These are phyloP conservation scores for Xyrichtys novacula DNA, from an alignment of 2,797 vertebrate genomes.

Conservation along the genomic window DNA sequence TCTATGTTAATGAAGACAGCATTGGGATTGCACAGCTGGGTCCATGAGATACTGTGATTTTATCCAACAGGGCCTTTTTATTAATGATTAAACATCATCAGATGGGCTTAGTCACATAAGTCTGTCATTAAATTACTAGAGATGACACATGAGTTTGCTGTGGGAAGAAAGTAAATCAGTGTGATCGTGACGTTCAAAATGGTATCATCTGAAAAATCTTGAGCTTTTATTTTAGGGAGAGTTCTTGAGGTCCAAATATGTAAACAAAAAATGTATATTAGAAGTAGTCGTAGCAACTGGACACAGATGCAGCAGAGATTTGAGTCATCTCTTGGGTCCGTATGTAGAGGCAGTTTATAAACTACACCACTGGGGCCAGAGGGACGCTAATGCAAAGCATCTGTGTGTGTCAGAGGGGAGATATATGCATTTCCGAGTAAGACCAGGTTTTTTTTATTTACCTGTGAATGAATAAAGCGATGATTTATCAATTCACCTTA, in stretches of 20 bases:
- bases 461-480: constrained; percentile 80
- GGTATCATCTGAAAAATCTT: not conserved
- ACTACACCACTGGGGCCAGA: constrained; percentile 62
- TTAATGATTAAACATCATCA: constrained; percentile 19
- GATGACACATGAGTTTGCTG: constrained; percentile 7
- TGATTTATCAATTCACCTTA: constrained; percentile 89
- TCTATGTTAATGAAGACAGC: not conserved
- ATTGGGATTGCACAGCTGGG: not conserved
- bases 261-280: too few relatives aligned
- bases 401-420: constrained; percentile 70
- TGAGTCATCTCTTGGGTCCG: constrained; percentile 52
- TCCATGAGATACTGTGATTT: not conserved
- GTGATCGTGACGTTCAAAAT: not conserved
- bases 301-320: constrained; percentile 45
- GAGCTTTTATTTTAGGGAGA: not conserved
- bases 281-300: too few relatives aligned
- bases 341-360: constrained; percentile 73
- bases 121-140: not conserved
- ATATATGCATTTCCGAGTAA: constrained; percentile 76
- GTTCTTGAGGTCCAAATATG: constrained; percentile 1
- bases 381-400: constrained; percentile 81
- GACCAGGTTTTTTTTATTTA: constrained; percentile 88
- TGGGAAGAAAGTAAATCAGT: not conserved
- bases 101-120: constrained; percentile 4
- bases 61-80: constrained; percentile 13